Percentiles rank a stretch among this genome's conserved stretches.
phyloP scores from a whole-genome alignment of 2,113 vertebrate species.

The Xyliphius kryptos region DNA sequence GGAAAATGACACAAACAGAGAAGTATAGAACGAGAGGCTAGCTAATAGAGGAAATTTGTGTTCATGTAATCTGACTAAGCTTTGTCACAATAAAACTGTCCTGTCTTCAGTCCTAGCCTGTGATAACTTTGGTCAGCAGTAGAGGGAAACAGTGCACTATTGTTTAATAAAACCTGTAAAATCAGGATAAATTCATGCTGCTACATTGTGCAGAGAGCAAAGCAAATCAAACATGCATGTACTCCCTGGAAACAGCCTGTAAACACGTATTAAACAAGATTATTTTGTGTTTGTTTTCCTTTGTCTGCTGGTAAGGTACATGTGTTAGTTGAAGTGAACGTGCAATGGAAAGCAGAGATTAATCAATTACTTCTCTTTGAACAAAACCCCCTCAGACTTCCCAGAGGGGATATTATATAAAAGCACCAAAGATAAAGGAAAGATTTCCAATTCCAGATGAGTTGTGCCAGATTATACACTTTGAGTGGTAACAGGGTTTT shows the following conservation, averaged over 20 bases:
- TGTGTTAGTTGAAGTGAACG: too few species aligned
- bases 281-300: too few species aligned
- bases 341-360: too few species aligned
- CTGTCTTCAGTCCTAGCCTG: background rate
- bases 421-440: background rate
- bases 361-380: too few species aligned
- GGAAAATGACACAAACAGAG: background rate
- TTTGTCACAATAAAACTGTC: background rate
- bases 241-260: too few species aligned
- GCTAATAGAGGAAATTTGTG: constrained; percentile 7
- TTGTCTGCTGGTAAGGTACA: too few species aligned
- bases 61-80: constrained; percentile 3
- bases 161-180: constrained; percentile 11
- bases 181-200: background rate
- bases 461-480: background rate
- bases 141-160: constrained; percentile 62
- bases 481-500: constrained; percentile 9
- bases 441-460: too few species aligned
- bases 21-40: background rate
- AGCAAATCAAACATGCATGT: constrained; percentile 32
- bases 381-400: background rate
- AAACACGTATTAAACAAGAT: too few species aligned
- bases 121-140: constrained; percentile 44
- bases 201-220: constrained; percentile 13
- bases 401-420: constrained; percentile 20